Conservation (phyloP, 2,888 invertebrate species). For the Tupiocoris notatus region DNA sequence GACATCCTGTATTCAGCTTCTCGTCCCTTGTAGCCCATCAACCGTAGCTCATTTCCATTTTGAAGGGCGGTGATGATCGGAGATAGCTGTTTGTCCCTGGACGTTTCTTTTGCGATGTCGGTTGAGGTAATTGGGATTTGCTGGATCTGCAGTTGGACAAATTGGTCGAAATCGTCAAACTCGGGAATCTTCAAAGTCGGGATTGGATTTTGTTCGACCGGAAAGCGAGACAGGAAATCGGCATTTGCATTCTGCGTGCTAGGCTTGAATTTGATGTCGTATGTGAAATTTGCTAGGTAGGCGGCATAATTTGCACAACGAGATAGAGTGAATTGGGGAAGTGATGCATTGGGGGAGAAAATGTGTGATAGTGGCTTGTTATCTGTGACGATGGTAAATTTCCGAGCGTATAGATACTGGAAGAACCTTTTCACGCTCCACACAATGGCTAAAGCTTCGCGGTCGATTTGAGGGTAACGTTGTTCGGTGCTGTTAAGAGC, state of each 20-base stretch:
- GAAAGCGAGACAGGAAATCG: conserved; percentile 1
- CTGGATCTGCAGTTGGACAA: conserved; percentile 12
- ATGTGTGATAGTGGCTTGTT: conserved; percentile 51
- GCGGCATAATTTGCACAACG: conserved; percentile 20
- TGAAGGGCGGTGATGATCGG: conserved; percentile 11
- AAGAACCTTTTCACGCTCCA: conserved; percentile 51
- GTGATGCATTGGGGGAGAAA: conserved; percentile 47
- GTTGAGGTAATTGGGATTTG: conserved; percentile 18
- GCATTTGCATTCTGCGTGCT: conserved; percentile 12
- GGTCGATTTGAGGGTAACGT: conserved; percentile 51
- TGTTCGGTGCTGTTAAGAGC: conserved; percentile 51
- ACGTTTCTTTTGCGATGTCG: conserved; percentile 27
- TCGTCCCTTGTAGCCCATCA: conserved; percentile 3
- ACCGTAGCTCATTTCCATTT: conserved; percentile 1
- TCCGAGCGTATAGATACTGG: conserved; percentile 53
- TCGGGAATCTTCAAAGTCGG: not conserved
- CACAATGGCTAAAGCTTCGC: conserved; percentile 51
- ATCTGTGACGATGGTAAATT: conserved; percentile 53
- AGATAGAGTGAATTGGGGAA: conserved; percentile 22
- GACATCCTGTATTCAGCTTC: conserved; percentile 7
- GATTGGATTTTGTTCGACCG: not conserved
- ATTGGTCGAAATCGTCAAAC: conserved; percentile 3
- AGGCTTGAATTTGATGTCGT: conserved; percentile 18
- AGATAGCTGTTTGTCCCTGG: conserved; percentile 10
- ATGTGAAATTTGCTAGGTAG: conserved; percentile 27